Conservation (phyloP, 2,888 invertebrate genomes). For the Pachliopta kotzebuea region DNA sequence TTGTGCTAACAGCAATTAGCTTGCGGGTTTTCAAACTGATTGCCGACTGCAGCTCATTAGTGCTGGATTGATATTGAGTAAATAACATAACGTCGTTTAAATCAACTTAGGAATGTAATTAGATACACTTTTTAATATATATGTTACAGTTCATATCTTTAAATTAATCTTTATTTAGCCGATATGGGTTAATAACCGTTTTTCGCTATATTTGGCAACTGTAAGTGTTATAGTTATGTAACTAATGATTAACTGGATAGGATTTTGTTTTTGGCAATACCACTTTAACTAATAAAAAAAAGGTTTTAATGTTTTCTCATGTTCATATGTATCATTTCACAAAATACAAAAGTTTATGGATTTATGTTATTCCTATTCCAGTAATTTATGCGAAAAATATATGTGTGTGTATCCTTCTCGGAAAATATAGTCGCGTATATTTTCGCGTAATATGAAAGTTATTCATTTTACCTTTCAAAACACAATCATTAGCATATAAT, state of each 20-base stretch:
- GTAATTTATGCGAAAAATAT: conserved; percentile 1
- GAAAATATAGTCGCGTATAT: conserved; percentile 31
- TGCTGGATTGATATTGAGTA: conserved; percentile 16
- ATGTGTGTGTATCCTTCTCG: not conserved
- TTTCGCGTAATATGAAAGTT: conserved; percentile 34
- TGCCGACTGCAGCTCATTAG: conserved; percentile 24
- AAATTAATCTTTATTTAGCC: too few relatives aligned
- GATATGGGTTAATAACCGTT: too few relatives aligned
- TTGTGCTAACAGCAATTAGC: conserved; percentile 26
- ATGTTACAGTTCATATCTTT: too few relatives aligned
- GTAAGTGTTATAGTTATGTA: too few relatives aligned
- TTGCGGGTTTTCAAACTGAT: conserved; percentile 20
- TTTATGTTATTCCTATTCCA: not conserved
- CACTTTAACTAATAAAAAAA: not conserved
- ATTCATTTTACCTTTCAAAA: conserved; percentile 37
- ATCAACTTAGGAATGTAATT: not conserved
- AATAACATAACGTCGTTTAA: conserved; percentile 13
- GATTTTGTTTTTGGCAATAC: not conserved
- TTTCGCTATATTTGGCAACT: too few relatives aligned
- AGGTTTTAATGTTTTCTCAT: not conserved
- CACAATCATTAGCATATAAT: conserved; percentile 53
- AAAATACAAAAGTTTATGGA: not conserved
- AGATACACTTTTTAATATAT: not conserved
- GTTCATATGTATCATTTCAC: not conserved
- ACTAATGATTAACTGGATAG: too few relatives aligned